phyloP scores from a whole-genome alignment of 2,888 invertebrate genomes.

The Neoascia interrupta region DNA sequence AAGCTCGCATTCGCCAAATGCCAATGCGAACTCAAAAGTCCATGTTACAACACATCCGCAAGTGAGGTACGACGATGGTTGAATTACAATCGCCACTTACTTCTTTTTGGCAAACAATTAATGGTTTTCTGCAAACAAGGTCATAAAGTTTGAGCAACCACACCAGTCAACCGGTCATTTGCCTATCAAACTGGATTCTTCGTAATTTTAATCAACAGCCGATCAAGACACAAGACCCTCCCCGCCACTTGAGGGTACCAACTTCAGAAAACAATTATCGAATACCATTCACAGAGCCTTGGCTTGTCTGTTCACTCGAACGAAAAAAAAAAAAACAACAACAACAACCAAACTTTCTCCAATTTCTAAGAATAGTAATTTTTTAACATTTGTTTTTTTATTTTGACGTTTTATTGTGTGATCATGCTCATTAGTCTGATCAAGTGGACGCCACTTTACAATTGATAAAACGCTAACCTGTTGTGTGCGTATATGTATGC shows the following conservation, averaged over 20 bases:
- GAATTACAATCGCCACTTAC: no score
- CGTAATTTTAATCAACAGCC: constrained; percentile 20
- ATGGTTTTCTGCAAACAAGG: constrained; percentile 17
- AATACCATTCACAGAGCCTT: constrained; percentile 14
- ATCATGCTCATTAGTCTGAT: constrained; percentile 30
- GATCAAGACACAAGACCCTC: neutral
- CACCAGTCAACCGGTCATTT: constrained; percentile 37
- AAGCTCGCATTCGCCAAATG: no score
- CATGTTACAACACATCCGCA: no score
- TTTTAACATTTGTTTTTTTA: constrained; percentile 9
- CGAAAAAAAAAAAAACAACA: constrained; percentile 6
- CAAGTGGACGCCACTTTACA: constrained; percentile 25
- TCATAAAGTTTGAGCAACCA: constrained; percentile 16
- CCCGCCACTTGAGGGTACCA: neutral
- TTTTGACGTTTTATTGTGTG: constrained; percentile 31
- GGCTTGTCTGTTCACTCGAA: neutral
- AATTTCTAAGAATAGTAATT: constrained; percentile 47
- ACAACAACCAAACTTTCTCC: constrained; percentile 31
- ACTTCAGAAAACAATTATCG: constrained; percentile 1
- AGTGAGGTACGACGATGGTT: no score
- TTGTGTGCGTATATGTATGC: constrained; percentile 41
- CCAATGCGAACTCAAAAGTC: no score
- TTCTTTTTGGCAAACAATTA: no score
- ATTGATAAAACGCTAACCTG: constrained; percentile 51
- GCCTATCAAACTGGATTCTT: constrained; percentile 49